Conservation (phyloP, 2,113 vertebrate genomes). For the Engraulis encrasicolus region DNA sequence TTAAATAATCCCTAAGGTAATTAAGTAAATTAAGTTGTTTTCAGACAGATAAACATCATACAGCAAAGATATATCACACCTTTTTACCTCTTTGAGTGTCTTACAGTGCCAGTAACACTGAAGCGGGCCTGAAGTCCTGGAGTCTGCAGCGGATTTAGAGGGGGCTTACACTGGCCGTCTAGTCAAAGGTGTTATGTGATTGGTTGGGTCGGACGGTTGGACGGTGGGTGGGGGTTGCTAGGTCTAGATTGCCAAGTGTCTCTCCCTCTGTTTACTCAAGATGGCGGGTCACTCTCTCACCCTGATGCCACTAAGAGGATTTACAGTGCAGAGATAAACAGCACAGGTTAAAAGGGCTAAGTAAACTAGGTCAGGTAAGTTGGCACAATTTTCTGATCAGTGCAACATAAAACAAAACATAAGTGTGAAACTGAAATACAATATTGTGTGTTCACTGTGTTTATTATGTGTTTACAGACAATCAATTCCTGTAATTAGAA, state of each 20-base stretch:
- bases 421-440: background rate
- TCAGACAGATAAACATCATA: no score
- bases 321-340: background rate
- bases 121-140: no score
- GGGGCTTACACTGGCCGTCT: no score
- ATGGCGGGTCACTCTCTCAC: background rate
- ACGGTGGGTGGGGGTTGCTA: background rate
- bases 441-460: no score
- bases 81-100: no score
- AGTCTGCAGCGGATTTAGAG: no score
- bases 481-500: background rate
- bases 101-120: background rate
- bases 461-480: background rate
- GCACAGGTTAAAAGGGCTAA: background rate
- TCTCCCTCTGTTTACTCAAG: background rate
- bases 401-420: background rate
- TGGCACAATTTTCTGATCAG: background rate
- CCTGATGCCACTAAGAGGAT: background rate
- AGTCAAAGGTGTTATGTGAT: no score
- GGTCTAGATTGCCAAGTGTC: background rate
- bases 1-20: no score
- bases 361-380: background rate
- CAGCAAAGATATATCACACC: no score
- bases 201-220: no score
- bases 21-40: no score